Evolutionary conservation across 2,113 vertebrate species (phyloP), one percentile per base, ranked within the genome.

Genomic region (Cacatua alba): DNA sequence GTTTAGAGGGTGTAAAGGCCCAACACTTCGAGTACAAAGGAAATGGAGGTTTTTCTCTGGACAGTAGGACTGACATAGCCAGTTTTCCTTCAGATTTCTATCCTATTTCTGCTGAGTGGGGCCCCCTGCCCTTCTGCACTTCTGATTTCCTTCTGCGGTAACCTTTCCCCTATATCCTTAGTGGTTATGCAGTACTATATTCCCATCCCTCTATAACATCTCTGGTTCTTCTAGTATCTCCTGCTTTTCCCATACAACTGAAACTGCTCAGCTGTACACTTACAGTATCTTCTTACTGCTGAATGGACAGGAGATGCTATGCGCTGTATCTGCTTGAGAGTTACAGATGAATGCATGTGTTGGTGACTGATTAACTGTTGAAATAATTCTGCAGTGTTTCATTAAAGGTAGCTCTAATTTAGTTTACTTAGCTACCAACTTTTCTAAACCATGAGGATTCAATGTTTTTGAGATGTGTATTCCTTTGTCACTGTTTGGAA

Each of bases 261-360:
- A 53, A 59, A 60, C 44, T n/a, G 20, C 71, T 75, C 0, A 1
- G 29, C 19, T 17, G 1, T 83, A 37, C 17, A 9, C 8, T 53
- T 16, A 31, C 0, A 0, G 1, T 72, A 10, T 6, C 4, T 48
- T 71, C 19, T 1, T 3, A 48, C 9, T 12, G 12, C 68, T 69
- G 67, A 86, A 24, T 25, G 14, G 21, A 11, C 35, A 51, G 53
- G 71, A 67, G 12, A 25, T 11, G 3, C 4, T 28, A 5, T 33
- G 0, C 35, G 10, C 55, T 79, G 13, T 31, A 20, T 35, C 31
- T 71, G 52, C 17, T 71, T 67, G 62, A 64, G 49, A 37, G 13
- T 23, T 52, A 57, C 3, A 67, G 18, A 8, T 41, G 9, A 28
- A n/a, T 48, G n/a, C 23, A 18, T 0, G 0, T 62, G 24, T 63